Evolutionary conservation across 2,113 vertebrate species (phyloP).

Genomic region (Ceyx cyanopectus): DNA sequence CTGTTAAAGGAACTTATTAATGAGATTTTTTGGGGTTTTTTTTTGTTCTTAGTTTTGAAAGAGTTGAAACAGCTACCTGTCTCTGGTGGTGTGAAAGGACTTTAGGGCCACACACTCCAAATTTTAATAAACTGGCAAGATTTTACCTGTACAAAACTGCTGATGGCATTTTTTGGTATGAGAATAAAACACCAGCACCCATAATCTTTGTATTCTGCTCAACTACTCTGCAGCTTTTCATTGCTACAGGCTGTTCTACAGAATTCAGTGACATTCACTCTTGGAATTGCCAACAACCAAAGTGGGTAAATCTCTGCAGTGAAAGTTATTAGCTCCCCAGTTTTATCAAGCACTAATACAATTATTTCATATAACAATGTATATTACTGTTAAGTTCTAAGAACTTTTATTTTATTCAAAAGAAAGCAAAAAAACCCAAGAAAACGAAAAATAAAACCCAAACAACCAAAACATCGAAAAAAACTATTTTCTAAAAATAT

Average conservation of each 20-base stretch:
- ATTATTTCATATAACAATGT: not conserved
- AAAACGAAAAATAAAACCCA: too few species aligned
- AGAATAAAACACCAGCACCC: not conserved
- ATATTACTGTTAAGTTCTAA: not conserved
- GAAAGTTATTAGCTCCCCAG: not conserved
- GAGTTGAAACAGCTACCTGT: not conserved
- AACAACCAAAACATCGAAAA: not conserved
- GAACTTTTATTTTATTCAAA: not conserved
- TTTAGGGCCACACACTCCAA: not conserved
- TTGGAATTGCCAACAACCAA: not conserved
- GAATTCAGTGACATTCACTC: not conserved
- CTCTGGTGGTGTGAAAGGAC: not conserved
- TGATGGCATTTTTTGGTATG: not conserved
- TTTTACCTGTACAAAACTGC: not conserved
- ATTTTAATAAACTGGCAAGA: not conserved
- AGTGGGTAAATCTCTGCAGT: not conserved
- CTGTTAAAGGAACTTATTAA: not conserved
- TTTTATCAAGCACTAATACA: not conserved
- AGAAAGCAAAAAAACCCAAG: not conserved
- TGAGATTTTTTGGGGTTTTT: not conserved
- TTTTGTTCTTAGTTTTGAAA: not conserved
- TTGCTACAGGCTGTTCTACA: not conserved
- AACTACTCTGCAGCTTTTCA: not conserved
- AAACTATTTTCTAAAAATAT: not conserved
- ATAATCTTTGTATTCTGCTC: not conserved